These are phyloP conservation scores for Eriocheir sinensis DNA, from an alignment of 1,140 invertebrate genomes.

Conservation along the genomic window DNA sequence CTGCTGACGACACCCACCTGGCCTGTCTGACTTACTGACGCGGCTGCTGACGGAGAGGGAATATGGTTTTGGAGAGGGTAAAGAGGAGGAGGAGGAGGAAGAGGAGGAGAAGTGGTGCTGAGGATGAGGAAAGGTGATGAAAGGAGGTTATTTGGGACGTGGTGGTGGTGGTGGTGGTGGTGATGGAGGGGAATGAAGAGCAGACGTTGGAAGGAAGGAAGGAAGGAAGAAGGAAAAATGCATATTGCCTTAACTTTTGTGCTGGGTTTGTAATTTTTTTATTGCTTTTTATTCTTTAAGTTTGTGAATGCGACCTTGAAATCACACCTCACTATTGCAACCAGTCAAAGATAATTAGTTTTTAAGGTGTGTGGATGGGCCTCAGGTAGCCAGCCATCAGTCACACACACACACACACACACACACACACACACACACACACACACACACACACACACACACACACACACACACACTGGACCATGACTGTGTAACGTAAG, in stretches of 20 bases:
- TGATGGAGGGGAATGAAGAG: neutral
- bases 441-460: constrained; percentile 45
- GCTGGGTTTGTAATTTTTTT: too few species aligned
- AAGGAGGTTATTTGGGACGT: too few species aligned
- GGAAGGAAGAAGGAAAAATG: neutral
- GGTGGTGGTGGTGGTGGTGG: neutral
- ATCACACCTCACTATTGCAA: too few species aligned
- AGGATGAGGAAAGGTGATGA: too few species aligned
- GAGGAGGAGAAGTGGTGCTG: too few species aligned
- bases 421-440: constrained; percentile 45
- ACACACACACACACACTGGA: neutral
- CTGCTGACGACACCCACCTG: neutral
- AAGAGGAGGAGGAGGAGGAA: neutral
- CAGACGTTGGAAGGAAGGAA: neutral
- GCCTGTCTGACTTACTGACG: constrained; percentile 35
- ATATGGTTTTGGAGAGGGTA: neutral
- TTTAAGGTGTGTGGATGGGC: too few species aligned
- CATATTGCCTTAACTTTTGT: too few species aligned
- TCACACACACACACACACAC: constrained; percentile 32
- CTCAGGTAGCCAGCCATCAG: too few species aligned
- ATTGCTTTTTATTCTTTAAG: too few species aligned
- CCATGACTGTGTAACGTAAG: neutral
- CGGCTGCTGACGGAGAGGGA: constrained; percentile 23
- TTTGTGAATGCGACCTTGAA: too few species aligned
- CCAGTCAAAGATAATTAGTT: too few species aligned